Evolutionary conservation across 2,797 vertebrate genomes (phyloP).

Genomic region (Etheostoma perlongum): DNA sequence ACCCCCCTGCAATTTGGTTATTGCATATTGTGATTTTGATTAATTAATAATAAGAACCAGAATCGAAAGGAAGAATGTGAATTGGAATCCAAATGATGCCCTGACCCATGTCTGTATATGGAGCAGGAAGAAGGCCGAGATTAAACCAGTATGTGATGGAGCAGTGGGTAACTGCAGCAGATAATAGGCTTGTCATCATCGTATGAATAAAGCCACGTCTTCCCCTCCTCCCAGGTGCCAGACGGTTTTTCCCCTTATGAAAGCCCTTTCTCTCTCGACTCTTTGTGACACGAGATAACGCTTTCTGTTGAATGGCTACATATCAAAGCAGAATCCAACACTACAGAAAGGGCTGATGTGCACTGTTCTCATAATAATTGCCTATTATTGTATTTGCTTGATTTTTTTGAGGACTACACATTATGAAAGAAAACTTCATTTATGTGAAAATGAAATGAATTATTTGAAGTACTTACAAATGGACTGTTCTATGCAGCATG

Average conservation of each 20-base stretch:
- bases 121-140: constrained; percentile 24
- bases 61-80: too few relatives aligned
- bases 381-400: constrained; percentile 23
- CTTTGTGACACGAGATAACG: constrained; percentile 25
- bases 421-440: constrained; percentile 8
- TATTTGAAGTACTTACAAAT: constrained; percentile 14
- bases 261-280: constrained; percentile 14
- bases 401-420: constrained; percentile 18
- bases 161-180: constrained; percentile 21
- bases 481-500: constrained; percentile 16
- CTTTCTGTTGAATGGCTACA: constrained; percentile 17
- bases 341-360: background rate
- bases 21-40: too few relatives aligned
- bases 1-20: too few relatives aligned
- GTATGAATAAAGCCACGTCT: constrained; percentile 27
- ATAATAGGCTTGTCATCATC: constrained; percentile 6
- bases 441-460: constrained; percentile 16
- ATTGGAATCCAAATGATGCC: too few relatives aligned
- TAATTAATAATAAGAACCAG: too few relatives aligned
- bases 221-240: background rate
- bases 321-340: constrained; percentile 17
- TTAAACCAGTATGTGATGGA: constrained; percentile 1
- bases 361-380: constrained; percentile 19
- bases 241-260: constrained; percentile 20
- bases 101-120: background rate